Base-by-base conservation (phyloP, 2,888 invertebrate species). In the Erannis defoliaria region DNA sequence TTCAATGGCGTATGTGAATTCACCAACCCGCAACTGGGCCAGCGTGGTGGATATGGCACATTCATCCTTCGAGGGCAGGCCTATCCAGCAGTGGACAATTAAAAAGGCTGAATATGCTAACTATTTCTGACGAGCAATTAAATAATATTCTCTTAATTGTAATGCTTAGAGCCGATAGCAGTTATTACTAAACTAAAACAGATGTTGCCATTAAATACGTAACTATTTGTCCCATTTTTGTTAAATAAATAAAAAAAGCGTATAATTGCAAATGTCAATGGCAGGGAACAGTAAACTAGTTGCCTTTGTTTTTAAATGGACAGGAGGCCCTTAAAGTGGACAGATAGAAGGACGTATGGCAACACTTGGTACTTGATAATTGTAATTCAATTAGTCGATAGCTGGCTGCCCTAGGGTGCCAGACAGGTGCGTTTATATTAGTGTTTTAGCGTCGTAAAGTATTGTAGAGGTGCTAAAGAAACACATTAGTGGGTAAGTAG, bases 311-410 rank as follows among this genome's bases (percentile, higher is more conserved):
- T 75, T 75, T 67, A 79, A 70, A 79, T 72, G 53, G 80, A 81
- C 86, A 83, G 80, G 64, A 81, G 85, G 84, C 85, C 86, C 84
- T 85, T 87, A 85, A 73, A 77, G 59, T 53, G 62, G 78, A 81
- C 73, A 72, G 76, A 74, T 73, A 78, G 77, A 76, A 71, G 62
- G 77, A 81, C 77, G 71, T 78, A 78, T 76, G 78, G 72, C 72
- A 59, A 50, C 64, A 71, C 64, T n/a, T n/a, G n/a, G n/a, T 73
- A 74, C 70, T 78, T 76, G 73, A 73, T 81, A 82, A 84, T 82
- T 78, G 75, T 73, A 57, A 66, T 71, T 74, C 75, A 79, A 78
- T 82, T 80, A 80, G 77, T 74, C 76, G 66, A 72, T 70, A 67
- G 68, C 62, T 70, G 62, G 55, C 66, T 56, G 72, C 74, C 48